A percentile compares a stretch with the other conserved stretches of the same genome.
phyloP scores from a whole-genome alignment of 2,113 vertebrate species.

The Gnathonemus longibarbis region DNA sequence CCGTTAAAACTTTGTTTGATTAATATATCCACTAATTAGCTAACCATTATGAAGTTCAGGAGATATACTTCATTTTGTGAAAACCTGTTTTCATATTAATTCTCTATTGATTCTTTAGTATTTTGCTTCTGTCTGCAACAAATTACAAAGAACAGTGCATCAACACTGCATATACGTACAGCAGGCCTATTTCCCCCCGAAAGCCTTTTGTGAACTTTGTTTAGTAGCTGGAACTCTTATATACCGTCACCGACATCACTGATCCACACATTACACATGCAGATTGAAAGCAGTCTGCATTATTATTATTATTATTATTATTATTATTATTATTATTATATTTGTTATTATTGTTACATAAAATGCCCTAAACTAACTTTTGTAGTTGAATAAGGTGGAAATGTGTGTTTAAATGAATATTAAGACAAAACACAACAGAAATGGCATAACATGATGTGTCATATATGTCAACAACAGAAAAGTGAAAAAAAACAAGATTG shows the following conservation, averaged over 20 bases:
- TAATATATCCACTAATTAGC: neutral
- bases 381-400: neutral
- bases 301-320: neutral
- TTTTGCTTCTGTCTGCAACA: neutral
- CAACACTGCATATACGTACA: neutral
- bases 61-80: neutral
- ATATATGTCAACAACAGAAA: neutral
- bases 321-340: neutral
- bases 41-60: neutral
- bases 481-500: neutral
- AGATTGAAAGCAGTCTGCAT: neutral
- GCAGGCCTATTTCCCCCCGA: neutral
- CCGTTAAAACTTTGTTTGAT: neutral
- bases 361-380: conserved; percentile 10
- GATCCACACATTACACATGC: neutral
- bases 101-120: neutral
- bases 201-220: neutral
- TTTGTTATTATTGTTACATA: neutral
- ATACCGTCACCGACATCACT: neutral
- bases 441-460: neutral
- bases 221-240: neutral
- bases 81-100: neutral
- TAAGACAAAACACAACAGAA: neutral
- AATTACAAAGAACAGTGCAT: neutral
- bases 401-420: neutral